Conservation (phyloP, 2,888 invertebrate genomes). For the Liodrosophila aerea region DNA sequence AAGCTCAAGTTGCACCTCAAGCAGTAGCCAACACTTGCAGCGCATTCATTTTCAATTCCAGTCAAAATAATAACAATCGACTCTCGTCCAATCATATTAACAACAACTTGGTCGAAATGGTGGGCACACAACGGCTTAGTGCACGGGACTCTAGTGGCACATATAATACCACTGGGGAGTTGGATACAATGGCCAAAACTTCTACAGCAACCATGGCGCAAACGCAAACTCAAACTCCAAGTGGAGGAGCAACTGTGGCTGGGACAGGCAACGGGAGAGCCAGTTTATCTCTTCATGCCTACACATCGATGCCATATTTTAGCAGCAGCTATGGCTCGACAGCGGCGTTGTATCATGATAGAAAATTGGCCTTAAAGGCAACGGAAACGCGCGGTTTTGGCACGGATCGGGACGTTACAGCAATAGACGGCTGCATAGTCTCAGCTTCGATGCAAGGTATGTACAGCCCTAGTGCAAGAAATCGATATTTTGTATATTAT, state of each 20-base stretch:
- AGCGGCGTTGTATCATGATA: conserved; percentile 29
- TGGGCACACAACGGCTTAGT: conserved; percentile 56
- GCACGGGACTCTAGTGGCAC: neutral
- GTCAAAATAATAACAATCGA: conserved; percentile 27
- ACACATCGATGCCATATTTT: conserved; percentile 31
- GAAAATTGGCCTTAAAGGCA: conserved; percentile 20
- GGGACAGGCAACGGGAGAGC: neutral
- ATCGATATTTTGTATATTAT: too few species aligned
- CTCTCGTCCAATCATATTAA: too few species aligned
- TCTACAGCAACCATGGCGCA: too few species aligned
- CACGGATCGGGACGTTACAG: too few species aligned
- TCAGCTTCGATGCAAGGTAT: conserved; percentile 48
- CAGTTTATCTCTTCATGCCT: conserved; percentile 22
- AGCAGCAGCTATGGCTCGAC: conserved; percentile 39
- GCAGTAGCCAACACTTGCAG: neutral
- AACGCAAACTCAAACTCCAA: conserved; percentile 9
- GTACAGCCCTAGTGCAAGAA: too few species aligned
- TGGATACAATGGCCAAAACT: too few species aligned
- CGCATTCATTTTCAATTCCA: neutral
- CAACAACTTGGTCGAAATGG: conserved; percentile 56
- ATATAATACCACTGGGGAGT: too few species aligned
- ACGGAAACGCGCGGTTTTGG: conserved; percentile 11
- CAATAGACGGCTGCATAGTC: conserved; percentile 33
- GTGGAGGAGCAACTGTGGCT: conserved; percentile 2
- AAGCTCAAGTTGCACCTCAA: too few species aligned